phyloP scores from a whole-genome alignment of 2,797 vertebrate genomes.

The Rhyacichthys aspro region DNA sequence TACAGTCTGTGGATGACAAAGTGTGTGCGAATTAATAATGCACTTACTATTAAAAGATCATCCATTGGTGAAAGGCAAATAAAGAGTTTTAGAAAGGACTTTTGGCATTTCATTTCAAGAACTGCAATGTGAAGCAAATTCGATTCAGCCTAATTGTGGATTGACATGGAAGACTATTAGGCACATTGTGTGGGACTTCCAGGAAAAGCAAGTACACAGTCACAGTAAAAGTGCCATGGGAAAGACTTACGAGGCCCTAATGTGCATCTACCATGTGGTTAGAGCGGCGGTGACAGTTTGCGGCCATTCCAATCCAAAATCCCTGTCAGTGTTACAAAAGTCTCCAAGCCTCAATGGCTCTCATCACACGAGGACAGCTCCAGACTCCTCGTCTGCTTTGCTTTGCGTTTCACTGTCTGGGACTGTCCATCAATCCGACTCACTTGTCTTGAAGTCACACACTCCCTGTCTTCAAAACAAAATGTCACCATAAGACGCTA shows the following conservation, averaged over 20 bases:
- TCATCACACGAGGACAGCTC: conserved; percentile 27
- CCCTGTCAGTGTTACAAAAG: conserved; percentile 46
- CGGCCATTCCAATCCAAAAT: conserved; percentile 49
- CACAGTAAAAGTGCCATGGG: conserved; percentile 57
- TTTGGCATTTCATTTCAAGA: conserved; percentile 11
- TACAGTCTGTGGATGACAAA: neutral
- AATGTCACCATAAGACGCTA: neutral
- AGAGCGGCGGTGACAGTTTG: conserved; percentile 57
- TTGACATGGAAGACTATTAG: conserved; percentile 37
- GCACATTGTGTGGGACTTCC: conserved; percentile 51
- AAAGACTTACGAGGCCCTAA: conserved; percentile 45
- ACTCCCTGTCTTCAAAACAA: conserved; percentile 14
- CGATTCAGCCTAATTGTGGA: conserved; percentile 32
- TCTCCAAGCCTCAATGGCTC: conserved; percentile 37
- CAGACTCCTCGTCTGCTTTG: conserved; percentile 31
- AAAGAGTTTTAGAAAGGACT: neutral
- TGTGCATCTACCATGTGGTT: conserved; percentile 59
- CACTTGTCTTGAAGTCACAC: neutral
- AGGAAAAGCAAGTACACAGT: conserved; percentile 48
- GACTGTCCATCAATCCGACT: conserved; percentile 11
- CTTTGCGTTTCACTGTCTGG: conserved; percentile 23
- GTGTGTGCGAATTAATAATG: neutral
- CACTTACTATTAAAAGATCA: neutral
- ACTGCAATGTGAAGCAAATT: conserved; percentile 21
- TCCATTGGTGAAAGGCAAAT: neutral